Conservation (phyloP, 2,113 vertebrate genomes). For the Furnarius figulus region DNA sequence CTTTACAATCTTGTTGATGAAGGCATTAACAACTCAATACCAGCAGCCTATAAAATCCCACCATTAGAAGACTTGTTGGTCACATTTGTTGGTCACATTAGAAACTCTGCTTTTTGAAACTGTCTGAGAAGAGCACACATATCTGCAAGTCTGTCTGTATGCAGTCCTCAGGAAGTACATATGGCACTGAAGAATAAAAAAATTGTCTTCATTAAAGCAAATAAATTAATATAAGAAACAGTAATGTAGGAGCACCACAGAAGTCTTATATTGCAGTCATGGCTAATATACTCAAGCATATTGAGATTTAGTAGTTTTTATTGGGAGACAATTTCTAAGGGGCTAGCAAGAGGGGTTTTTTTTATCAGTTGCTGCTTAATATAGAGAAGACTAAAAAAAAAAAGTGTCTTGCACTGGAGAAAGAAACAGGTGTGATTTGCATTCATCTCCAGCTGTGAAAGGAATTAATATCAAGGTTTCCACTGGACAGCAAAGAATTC, state of each 20-base stretch:
- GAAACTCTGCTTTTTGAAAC: background rate
- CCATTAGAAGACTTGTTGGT: background rate
- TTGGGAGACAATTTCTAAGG: background rate
- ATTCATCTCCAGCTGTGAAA: background rate
- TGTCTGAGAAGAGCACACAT: accelerated
- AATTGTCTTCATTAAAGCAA: background rate
- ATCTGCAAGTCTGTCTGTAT: background rate
- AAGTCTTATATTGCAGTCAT: background rate
- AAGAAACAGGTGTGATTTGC: background rate
- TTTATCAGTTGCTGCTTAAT: background rate
- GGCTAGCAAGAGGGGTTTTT: background rate
- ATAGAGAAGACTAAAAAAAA: background rate
- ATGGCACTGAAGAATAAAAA: background rate
- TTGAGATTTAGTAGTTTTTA: background rate
- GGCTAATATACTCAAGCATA: background rate
- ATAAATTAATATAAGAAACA: background rate
- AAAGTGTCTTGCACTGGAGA: background rate
- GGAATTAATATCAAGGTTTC: background rate
- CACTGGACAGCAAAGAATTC: background rate
- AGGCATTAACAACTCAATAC: background rate
- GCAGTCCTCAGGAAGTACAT: background rate
- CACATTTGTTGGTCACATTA: background rate
- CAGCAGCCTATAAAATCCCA: background rate
- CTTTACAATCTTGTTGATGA: background rate
- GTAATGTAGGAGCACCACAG: background rate